These are phyloP conservation scores for Hiodon alosoides DNA, from an alignment of 2,113 vertebrate genomes.

Conservation along the genomic window DNA sequence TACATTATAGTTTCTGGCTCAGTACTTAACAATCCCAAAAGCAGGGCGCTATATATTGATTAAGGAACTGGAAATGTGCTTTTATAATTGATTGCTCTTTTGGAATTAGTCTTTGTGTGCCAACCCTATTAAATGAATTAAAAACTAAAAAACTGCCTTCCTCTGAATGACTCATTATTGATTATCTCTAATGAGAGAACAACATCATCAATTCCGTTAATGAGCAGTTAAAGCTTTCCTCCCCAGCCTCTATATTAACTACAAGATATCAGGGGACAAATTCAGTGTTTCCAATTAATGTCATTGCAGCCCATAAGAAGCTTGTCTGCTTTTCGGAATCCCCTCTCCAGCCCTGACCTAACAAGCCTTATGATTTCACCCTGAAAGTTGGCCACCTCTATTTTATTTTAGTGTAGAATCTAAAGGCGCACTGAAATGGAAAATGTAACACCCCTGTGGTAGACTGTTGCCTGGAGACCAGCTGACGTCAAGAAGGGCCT, in stretches of 20 bases:
- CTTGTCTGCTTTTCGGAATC: not conserved
- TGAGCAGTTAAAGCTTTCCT: not conserved
- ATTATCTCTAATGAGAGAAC: conserved; percentile 8
- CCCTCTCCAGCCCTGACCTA: not conserved
- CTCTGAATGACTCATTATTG: not conserved
- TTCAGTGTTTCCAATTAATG: not conserved
- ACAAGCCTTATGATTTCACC: conserved; percentile 5
- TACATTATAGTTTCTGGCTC: not conserved
- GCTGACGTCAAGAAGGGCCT: conserved; percentile 72
- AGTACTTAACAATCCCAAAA: not conserved
- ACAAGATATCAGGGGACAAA: not conserved
- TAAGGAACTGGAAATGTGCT: not conserved
- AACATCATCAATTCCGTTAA: not conserved
- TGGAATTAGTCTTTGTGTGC: not conserved
- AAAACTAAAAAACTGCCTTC: not conserved
- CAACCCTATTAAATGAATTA: conserved; percentile 7
- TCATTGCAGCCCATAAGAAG: not conserved
- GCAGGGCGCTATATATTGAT: not conserved
- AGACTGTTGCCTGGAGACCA: conserved; percentile 57
- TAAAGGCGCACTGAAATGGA: conserved; percentile 60
- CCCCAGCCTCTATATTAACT: conserved; percentile 7
- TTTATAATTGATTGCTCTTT: not conserved
- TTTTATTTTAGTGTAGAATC: conserved; percentile 36
- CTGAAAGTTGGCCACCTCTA: conserved; percentile 14
- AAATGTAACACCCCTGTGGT: conserved; percentile 68